Evolutionary conservation across 2,888 invertebrate species (phyloP), one percentile per base, ranked within the genome.

Genomic region (Chloromyia formosa): DNA sequence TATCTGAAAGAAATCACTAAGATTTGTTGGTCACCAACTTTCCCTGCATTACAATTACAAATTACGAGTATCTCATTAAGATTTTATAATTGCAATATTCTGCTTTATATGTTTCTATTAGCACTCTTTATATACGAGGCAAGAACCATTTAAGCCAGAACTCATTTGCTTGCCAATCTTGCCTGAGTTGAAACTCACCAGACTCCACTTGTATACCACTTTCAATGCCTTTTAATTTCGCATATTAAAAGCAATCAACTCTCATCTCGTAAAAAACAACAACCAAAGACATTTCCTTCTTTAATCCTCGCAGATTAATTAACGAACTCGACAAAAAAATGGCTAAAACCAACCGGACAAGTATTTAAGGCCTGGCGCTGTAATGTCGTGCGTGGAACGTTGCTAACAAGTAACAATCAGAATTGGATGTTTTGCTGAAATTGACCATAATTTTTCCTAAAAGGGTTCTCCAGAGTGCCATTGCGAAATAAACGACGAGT

Each of bases 271-370:
- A n/a, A 35, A 35, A 62, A 62, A 49, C 1, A 49, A 49, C 14
- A 62, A 62, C 10, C 14, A 14, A 16, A 40, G 22, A 62, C 42
- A 62, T 40, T 62, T 62, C 62, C 62, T 40, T 16, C 62, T 35
- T 62, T 62, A 62, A 62, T 62, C 62, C 62, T 62, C 62, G 42
- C 42, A 40, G 62, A 62, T 62, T 62, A 62, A 62, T 62, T 62
- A 62, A 62, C 14, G 23, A 62, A 16, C 35, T 18, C n/a, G 49
- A 10, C 12, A 12, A 49, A 49, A 49, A n/a, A 49, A n/a, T 5
- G 12, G 49, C 12, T 49, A 1, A 49, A 49, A 49, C 49, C 12
- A 49, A 49, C 14, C 16, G 12, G 16, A 49, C 14, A 49, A 49
- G 49, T 49, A 49, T 49, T 49, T 49, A 49, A 49, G 49, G 16